Conservation (phyloP, 2,797 vertebrate species). For the Squalus acanthias region DNA sequence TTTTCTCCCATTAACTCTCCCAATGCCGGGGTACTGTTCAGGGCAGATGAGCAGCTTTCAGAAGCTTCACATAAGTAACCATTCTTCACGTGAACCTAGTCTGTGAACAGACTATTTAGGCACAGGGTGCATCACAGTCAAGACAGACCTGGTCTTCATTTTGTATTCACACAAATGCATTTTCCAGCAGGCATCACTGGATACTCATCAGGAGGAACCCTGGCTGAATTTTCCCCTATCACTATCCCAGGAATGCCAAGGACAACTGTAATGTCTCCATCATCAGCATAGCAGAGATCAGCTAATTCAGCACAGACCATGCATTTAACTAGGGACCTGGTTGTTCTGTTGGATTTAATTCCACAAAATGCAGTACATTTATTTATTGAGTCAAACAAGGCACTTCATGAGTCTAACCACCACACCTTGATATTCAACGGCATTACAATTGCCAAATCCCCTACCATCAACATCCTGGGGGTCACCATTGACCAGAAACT, state of each 20-base stretch:
- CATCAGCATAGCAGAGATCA: background rate
- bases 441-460: too few species aligned
- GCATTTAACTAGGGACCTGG: background rate
- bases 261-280: background rate
- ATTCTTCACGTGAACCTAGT: background rate
- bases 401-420: background rate
- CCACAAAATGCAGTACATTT: background rate
- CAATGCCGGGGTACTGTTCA: background rate
- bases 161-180: background rate
- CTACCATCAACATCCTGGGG: too few species aligned
- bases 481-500: too few species aligned
- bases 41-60: background rate
- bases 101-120: background rate
- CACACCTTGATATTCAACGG: too few species aligned
- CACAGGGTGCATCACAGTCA: background rate
- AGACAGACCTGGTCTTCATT: background rate
- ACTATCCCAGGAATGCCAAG: background rate
- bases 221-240: background rate
- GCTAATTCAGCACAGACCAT: background rate
- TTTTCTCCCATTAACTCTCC: too few species aligned
- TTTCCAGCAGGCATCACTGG: background rate
- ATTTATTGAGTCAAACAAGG: background rate
- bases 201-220: background rate
- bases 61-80: background rate
- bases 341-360: background rate